Conservation (phyloP, 1,140 invertebrate species). For the Ladona fulva region DNA sequence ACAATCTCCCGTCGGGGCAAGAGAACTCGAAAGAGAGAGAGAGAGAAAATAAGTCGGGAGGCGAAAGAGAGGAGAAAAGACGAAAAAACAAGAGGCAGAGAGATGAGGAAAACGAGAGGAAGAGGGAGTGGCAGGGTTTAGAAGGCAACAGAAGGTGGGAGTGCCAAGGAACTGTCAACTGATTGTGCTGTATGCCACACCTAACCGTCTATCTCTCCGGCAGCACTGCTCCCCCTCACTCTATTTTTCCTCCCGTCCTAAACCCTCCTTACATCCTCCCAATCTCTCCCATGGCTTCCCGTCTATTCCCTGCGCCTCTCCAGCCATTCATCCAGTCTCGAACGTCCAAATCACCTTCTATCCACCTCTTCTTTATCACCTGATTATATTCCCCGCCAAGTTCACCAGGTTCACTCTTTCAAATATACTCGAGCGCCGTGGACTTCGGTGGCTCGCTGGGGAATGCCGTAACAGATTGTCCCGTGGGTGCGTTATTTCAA, state of each 20-base stretch:
- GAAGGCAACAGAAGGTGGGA: constrained; percentile 7
- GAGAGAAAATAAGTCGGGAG: too few species aligned
- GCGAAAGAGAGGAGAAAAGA: neutral
- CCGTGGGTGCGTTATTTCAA: too few species aligned
- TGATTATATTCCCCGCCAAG: too few species aligned
- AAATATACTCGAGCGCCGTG: too few species aligned
- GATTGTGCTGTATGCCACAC: constrained; percentile 7
- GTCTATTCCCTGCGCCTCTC: neutral
- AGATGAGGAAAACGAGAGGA: neutral
- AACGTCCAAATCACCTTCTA: neutral
- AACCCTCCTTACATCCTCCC: neutral
- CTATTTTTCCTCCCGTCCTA: neutral
- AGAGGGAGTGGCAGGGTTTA: neutral
- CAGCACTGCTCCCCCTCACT: neutral
- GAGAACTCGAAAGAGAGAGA: too few species aligned
- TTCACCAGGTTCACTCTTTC: too few species aligned
- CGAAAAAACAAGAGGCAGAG: neutral
- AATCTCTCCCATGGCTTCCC: neutral
- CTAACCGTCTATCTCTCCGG: constrained; percentile 2
- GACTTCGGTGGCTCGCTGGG: too few species aligned
- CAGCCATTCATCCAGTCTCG: neutral
- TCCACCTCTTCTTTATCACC: neutral
- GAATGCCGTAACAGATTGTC: too few species aligned
- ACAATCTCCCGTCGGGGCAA: neutral
- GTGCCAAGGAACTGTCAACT: neutral